These are phyloP conservation scores for Drosophila bipectinata DNA, from an alignment of 1,140 invertebrate species.

Conservation along the genomic window DNA sequence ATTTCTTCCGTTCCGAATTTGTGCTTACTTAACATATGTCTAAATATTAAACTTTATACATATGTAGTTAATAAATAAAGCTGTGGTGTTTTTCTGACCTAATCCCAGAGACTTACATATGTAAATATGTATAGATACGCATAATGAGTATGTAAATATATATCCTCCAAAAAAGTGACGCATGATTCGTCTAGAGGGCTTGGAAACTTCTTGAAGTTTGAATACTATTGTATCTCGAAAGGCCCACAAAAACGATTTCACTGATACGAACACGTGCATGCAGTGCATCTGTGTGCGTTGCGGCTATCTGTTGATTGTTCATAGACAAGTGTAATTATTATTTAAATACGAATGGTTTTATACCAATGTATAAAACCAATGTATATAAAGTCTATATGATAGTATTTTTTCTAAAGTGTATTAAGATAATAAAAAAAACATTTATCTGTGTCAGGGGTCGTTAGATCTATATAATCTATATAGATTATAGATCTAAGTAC, in stretches of 20 bases:
- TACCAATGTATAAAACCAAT: too few species aligned
- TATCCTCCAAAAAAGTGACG: background rate
- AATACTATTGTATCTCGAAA: conserved; percentile 27
- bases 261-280: conserved; percentile 5
- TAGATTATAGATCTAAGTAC: too few species aligned
- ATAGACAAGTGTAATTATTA: conserved; percentile 49
- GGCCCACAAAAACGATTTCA: conserved; percentile 3
- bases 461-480: too few species aligned
- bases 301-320: conserved; percentile 62
- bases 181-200: conserved; percentile 26
- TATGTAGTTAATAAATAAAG: background rate
- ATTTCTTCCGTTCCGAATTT: background rate
- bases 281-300: conserved; percentile 1
- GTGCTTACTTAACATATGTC: background rate
- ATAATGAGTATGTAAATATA: background rate
- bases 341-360: background rate
- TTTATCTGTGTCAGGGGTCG: background rate
- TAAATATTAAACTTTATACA: background rate
- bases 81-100: background rate
- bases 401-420: background rate
- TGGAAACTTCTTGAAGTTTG: conserved; percentile 48
- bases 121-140: background rate
- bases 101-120: background rate
- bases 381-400: background rate
- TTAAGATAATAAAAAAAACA: background rate